Evolutionary conservation across 2,113 vertebrate species (phyloP).

Genomic region (Rhabdomys dilectus): DNA sequence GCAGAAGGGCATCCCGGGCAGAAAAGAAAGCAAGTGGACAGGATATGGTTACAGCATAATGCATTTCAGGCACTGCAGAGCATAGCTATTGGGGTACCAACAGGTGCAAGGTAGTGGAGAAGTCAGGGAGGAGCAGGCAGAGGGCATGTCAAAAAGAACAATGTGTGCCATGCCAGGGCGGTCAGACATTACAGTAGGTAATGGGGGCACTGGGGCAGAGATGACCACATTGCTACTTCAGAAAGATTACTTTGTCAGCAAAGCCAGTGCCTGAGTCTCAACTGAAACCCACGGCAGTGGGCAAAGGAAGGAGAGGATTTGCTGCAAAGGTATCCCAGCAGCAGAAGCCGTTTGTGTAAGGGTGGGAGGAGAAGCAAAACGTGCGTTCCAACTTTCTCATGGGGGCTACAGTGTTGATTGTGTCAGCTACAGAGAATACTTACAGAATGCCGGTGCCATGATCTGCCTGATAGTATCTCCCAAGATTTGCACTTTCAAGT

Average conservation of each 20-base stretch:
- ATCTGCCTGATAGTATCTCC: neutral
- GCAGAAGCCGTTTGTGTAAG: neutral
- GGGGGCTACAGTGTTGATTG: neutral
- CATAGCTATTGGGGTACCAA: neutral
- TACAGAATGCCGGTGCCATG: neutral
- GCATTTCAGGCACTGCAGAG: neutral
- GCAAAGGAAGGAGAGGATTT: neutral
- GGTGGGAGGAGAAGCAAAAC: neutral
- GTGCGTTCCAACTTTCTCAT: neutral
- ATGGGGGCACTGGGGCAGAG: neutral
- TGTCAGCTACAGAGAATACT: neutral
- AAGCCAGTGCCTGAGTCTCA: neutral
- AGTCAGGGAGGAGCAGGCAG: neutral
- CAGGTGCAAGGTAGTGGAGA: neutral
- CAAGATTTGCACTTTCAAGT: neutral
- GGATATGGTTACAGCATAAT: conserved; percentile 24
- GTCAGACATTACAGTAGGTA: neutral
- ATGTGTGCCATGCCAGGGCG: neutral
- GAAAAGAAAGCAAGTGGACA: neutral
- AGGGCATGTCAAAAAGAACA: neutral
- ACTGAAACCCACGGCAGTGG: neutral
- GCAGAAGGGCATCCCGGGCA: neutral
- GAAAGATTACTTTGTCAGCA: neutral
- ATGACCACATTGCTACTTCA: neutral
- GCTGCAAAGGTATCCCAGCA: neutral